A percentile compares a stretch with the other conserved stretches of the same genome.
phyloP scores from a whole-genome alignment of 2,888 invertebrate genomes.

The Caenorhabditis doughertyi region DNA sequence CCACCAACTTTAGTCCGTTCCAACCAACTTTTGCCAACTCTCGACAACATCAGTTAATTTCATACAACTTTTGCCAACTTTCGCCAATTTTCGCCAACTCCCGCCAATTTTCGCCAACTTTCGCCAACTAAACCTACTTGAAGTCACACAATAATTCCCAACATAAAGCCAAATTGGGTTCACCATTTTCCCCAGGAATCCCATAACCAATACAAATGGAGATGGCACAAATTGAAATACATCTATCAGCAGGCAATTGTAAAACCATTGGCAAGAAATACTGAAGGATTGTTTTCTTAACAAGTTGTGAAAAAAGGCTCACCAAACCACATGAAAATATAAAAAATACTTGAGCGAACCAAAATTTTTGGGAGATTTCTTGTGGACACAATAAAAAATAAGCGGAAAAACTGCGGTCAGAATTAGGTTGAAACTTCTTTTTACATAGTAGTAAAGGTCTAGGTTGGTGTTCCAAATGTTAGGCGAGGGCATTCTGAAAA shows the following conservation, averaged over 20 bases:
- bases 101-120: too few relatives aligned
- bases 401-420: neutral
- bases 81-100: too few relatives aligned
- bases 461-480: conserved; percentile 19
- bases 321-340: conserved; percentile 7
- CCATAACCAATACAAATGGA: conserved; percentile 15
- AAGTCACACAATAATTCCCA: neutral
- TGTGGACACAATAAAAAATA: conserved; percentile 13
- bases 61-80: too few relatives aligned
- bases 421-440: neutral
- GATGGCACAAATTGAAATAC: conserved; percentile 25
- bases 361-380: conserved; percentile 8
- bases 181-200: neutral
- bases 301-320: neutral
- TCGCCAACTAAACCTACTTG: conserved; percentile 1
- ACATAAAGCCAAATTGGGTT: neutral
- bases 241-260: conserved; percentile 23
- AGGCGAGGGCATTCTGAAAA: neutral
- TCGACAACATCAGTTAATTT: too few relatives aligned
- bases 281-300: neutral
- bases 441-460: neutral
- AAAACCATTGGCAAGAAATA: conserved; percentile 20
- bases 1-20: too few relatives aligned
- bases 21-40: too few relatives aligned
- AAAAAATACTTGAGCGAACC: neutral